Evolutionary conservation across 2,797 vertebrate genomes (phyloP), one percentile per base, ranked within the genome.

Genomic region (Pipistrellus nathusii): DNA sequence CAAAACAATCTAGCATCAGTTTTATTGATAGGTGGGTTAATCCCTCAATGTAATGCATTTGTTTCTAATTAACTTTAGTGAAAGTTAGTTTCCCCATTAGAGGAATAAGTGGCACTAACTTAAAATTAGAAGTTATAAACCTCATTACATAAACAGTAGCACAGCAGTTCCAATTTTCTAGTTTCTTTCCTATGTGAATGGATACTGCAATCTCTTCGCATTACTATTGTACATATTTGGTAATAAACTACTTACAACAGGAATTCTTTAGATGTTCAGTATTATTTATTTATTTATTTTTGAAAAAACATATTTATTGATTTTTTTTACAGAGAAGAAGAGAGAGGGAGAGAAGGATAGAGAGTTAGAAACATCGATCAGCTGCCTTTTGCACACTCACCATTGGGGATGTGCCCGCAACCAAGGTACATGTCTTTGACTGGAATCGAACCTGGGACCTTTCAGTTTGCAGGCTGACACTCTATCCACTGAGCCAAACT

Each of bases 51-150:
- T 75, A 68, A 84, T 85, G 46, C 72, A 82, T 78, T 95, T 85
- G 92, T 94, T 90, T 96, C 86, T 90, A 97, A 8, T 94, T 96
- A 95, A 95, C n/a, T 94, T 94, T 55, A 85, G 6, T n/a, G 25
- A 90, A 95, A 91, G 93, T 91, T 69, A 85, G 53, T 88, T 95
- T 88, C 64, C 91, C 38, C 81, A 15, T 69, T 17, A 96, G 84
- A 88, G 90, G 1, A 87, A 5, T 83, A 94, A 95, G 48, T 53
- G 71, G 0, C 3, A 5, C 3, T 96, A 82, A 97, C 89, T 97
- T 76, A 30, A 72, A 93, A 73, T 69, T 64, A 83, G 6, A 95
- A 75, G 55, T 69, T 85, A 32, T 23, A 90, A 96, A 91, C 38
- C 53, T 85, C 32, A 55, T 91, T 95, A 44, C 3, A n/a, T 55